A percentile compares a stretch with the other conserved stretches of the same genome.
Conservation (phyloP, 2,797 vertebrate species). For the Austrolebias charrua region DNA sequence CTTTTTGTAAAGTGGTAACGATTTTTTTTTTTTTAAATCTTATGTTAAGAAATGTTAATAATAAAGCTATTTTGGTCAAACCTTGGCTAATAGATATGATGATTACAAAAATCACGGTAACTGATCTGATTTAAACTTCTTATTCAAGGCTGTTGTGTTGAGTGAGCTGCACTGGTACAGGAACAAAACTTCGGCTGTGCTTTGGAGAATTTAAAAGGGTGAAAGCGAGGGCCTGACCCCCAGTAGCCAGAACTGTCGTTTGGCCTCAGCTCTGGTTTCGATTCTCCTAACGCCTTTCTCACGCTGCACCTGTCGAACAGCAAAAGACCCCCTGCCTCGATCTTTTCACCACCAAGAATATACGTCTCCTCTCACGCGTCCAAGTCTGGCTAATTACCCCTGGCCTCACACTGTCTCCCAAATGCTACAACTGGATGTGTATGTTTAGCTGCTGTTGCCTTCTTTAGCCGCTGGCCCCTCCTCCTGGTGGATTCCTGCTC, state of each 20-base stretch:
- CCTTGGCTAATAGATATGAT: conserved; percentile 18
- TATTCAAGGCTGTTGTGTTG: background rate
- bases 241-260: conserved; percentile 56
- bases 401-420: conserved; percentile 55
- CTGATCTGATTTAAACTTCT: too few relatives aligned
- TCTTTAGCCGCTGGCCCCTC: conserved; percentile 30
- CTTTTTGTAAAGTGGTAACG: too few relatives aligned
- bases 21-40: too few relatives aligned
- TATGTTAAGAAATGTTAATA: too few relatives aligned
- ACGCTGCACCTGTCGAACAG: conserved; percentile 87
- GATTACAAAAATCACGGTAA: background rate
- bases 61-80: too few relatives aligned
- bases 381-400: conserved; percentile 81
- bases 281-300: conserved; percentile 75
- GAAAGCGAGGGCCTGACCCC: conserved; percentile 65
- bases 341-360: conserved; percentile 91
- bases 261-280: conserved; percentile 78
- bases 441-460: conserved; percentile 55
- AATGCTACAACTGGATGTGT: conserved; percentile 38
- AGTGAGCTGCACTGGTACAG: conserved; percentile 24
- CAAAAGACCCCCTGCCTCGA: conserved; percentile 86
- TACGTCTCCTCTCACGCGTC: conserved; percentile 84
- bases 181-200: conserved; percentile 60
- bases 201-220: conserved; percentile 66
- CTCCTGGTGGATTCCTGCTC: conserved; percentile 37